Evolutionary conservation across 2,113 vertebrate species (phyloP), one percentile per base, ranked within the genome.

Genomic region (Corythoichthys intestinalis): DNA sequence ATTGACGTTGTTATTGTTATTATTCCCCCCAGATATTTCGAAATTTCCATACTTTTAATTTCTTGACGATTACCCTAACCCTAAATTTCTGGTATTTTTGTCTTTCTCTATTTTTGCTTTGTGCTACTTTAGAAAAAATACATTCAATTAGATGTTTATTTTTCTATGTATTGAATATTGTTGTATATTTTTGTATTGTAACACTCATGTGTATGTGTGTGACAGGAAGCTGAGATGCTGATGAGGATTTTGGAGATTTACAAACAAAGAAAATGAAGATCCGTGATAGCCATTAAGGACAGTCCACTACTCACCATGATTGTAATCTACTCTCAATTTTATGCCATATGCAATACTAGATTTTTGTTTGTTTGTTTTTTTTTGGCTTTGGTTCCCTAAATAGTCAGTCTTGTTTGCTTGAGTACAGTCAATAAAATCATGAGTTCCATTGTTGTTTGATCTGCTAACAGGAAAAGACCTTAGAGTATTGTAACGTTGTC

Each of bases 161-260:
- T 2, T 39, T 39, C 13, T 35, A 14, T 7, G 13, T 59, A 3
- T 17, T 39, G 17, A 8, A 39, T 8, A 38, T 39, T 3, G 1
- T 2, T 39, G 2, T 9, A 13, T 61, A 6, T 17, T 17, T 5
- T 10, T 37, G 34, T 13, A 17, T 28, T 28, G 20, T 44, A 44
- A 44, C 41, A 7, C 4, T 44, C 41, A 44, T 44, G 1, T 44
- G 3, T 2, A 4, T 63, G 41, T 83, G 39, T 70, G 38, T 88
- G 80, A 85, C 72, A 95, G 94, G 94, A 93, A 70, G 80, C 81
- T 1, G 89, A 92, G 53, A 83, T 93, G 74, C 65, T 94, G 75
- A 86, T 88, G 73, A 94, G 94, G 88, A 88, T 94, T 80, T 89
- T 96, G 89, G 89, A 91, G 79, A 94, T 88, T 74, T 94, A 94